Evolutionary conservation across 2,113 vertebrate genomes (phyloP).

Genomic region (Cinclus mexicanus): DNA sequence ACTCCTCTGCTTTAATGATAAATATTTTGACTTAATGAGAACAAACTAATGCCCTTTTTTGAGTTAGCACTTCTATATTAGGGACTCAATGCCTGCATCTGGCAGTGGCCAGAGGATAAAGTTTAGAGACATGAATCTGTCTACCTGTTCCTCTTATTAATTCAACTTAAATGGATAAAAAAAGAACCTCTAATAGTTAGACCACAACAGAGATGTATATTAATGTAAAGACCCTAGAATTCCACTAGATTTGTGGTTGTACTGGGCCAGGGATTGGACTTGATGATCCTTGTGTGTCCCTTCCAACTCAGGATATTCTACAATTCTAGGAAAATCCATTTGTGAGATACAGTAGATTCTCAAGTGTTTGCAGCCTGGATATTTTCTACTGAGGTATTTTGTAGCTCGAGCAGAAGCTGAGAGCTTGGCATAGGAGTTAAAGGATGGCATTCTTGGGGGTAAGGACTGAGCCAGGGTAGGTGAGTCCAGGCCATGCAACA

Average conservation of each 20-base stretch:
- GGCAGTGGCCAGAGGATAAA: neutral
- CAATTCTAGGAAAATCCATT: neutral
- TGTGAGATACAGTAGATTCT: neutral
- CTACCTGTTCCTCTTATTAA: neutral
- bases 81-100: neutral
- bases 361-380: neutral
- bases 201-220: neutral
- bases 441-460: neutral
- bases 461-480: neutral
- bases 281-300: neutral
- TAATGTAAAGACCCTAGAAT: neutral
- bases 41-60: neutral
- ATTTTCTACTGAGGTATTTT: neutral
- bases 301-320: neutral
- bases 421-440: neutral
- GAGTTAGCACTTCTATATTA: neutral
- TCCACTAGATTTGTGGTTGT: neutral
- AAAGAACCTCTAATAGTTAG: neutral
- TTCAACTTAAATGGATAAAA: neutral
- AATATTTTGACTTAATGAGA: conserved; percentile 36
- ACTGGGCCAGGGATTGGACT: neutral
- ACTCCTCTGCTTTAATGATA: neutral
- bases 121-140: neutral
- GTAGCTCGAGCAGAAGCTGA: neutral
- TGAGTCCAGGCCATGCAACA: neutral